Evolutionary conservation across 2,888 invertebrate genomes (phyloP), one percentile per base, ranked within the genome.

Genomic region (Dryadula phaetusa): DNA sequence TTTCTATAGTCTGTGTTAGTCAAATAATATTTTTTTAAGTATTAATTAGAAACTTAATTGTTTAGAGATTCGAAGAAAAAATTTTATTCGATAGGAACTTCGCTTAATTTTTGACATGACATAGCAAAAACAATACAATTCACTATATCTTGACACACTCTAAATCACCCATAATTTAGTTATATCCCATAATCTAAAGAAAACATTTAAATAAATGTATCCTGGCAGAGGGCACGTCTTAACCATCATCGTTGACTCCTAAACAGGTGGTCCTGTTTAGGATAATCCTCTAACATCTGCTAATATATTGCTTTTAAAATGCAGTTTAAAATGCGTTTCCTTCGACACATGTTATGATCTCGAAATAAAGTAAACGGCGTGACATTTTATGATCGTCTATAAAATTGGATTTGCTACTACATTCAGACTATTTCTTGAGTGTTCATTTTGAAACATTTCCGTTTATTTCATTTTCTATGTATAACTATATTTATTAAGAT

Each of bases 251-350:
- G 78, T 75, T 79, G 78, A 83, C 81, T 82, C 75, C 76, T 71
- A 82, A 90, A 90, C 92, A 92, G 91, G 90, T 92, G 91, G 86
- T 83, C 81, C 79, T 81, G 78, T 86, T 90, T 88, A 89, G 81
- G 82, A 82, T 91, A 90, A 92, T 91, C 90, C 87, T 60, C 72
- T 82, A 85, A 87, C 80, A 87, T 85, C 86, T 88, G 72, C 78
- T 84, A 82, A 87, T 85, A 78, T 81, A 85, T 83, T 72, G 77
- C 76, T 79, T 79, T 81, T 81, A 79, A 83, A 82, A 79, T 77
- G 79, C 64, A 81, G 76, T 80, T 82, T 82, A 80, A 86, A 84
- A 85, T 86, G 84, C 86, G 80, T 80, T 79, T 78, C 79, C 80
- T 74, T 75, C 74, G 81, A 85, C 88, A 90, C 81, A 81, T 87